Conservation (phyloP, 2,113 vertebrate genomes). For the Eira barbara region DNA sequence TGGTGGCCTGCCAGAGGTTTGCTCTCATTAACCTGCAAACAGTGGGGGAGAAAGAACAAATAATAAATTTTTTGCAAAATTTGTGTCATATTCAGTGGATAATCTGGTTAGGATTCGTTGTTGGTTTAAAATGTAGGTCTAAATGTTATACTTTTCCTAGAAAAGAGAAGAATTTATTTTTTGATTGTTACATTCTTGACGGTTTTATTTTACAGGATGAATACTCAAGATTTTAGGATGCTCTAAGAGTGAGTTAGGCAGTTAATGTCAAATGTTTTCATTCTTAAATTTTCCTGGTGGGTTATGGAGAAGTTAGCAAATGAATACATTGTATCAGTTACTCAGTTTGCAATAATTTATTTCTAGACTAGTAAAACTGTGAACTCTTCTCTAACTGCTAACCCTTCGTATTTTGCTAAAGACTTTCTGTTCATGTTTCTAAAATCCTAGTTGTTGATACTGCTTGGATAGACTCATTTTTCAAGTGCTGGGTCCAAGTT, state of each 20-base stretch:
- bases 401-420: conserved; percentile 46
- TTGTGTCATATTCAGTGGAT: neutral
- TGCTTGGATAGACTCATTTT: neutral
- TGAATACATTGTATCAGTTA: conserved; percentile 23
- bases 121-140: conserved; percentile 31
- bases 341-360: conserved; percentile 20
- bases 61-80: conserved; percentile 16
- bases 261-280: conserved; percentile 19
- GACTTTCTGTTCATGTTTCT: conserved; percentile 22
- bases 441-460: conserved; percentile 39
- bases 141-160: conserved; percentile 35
- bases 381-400: conserved; percentile 36
- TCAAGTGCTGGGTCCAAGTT: conserved; percentile 21
- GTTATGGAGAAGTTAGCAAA: conserved; percentile 9
- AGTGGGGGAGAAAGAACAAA: neutral
- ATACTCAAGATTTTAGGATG: conserved; percentile 42
- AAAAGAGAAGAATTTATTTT: conserved; percentile 60
- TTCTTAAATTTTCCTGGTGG: conserved; percentile 21
- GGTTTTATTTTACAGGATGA: conserved; percentile 58
- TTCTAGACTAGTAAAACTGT: conserved; percentile 32
- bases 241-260: conserved; percentile 9
- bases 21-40: conserved; percentile 30
- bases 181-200: conserved; percentile 27
- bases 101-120: conserved; percentile 31
- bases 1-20: neutral